These are phyloP conservation scores for Rhinella marina DNA, from an alignment of 2,797 vertebrate species.

Conservation along the genomic window DNA sequence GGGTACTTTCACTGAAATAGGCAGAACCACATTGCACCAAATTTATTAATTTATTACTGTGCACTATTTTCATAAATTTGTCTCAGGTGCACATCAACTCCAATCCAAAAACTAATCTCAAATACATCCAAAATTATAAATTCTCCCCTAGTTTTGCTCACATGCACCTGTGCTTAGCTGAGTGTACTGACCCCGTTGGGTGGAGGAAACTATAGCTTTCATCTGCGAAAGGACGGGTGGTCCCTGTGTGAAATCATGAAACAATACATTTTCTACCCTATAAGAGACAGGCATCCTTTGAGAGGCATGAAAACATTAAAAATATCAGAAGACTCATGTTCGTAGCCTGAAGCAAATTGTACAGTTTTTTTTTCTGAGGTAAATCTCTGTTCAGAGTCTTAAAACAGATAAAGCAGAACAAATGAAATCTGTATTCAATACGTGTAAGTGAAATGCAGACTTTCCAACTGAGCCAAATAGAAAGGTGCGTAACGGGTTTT, in stretches of 20 bases:
- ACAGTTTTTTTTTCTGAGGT: background rate
- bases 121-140: too few species aligned
- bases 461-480: slow-evolving; percentile 31
- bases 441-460: slow-evolving; percentile 19
- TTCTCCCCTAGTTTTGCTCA: background rate
- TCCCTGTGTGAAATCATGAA: slow-evolving; percentile 16
- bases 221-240: background rate
- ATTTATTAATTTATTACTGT: too few species aligned
- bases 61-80: too few species aligned
- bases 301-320: slow-evolving; percentile 57
- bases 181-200: slow-evolving; percentile 30
- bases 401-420: slow-evolving; percentile 1
- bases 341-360: slow-evolving; percentile 38
- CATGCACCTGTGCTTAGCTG: background rate
- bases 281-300: slow-evolving; percentile 48
- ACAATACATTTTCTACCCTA: slow-evolving; percentile 14
- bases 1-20: too few species aligned
- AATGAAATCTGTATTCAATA: slow-evolving; percentile 36
- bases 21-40: too few species aligned
- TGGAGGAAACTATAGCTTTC: slow-evolving; percentile 1
- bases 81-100: too few species aligned
- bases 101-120: too few species aligned
- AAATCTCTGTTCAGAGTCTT: slow-evolving; percentile 17
- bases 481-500: slow-evolving; percentile 20
- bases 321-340: slow-evolving; percentile 50